Conservation (phyloP, 2,113 vertebrate species). For the Anser brachyrhynchus region DNA sequence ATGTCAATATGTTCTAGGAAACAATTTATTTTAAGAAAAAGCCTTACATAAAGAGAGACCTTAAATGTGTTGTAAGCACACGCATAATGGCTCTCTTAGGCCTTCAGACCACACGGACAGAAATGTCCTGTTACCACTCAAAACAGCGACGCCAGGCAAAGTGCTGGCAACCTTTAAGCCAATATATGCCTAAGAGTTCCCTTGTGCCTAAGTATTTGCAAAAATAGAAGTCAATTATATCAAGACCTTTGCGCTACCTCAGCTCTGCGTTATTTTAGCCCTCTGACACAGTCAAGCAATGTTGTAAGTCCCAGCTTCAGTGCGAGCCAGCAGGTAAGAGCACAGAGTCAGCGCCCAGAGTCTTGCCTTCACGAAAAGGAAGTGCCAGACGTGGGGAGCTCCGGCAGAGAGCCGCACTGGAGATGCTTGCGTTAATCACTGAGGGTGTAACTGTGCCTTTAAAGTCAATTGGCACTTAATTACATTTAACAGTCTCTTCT, state of each 20-base stretch:
- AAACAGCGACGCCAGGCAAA: neutral
- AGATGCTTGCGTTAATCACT: fast-evolving
- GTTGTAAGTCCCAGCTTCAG: neutral
- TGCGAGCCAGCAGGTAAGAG: neutral
- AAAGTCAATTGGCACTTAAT: fast-evolving
- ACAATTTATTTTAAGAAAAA: neutral
- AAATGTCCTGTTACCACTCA: neutral
- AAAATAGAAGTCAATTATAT: fast-evolving
- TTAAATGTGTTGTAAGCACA: neutral
- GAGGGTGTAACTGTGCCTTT: neutral
- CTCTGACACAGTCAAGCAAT: neutral
- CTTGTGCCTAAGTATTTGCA: neutral
- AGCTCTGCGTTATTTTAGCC: neutral
- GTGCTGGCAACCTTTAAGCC: neutral
- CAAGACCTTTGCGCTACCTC: conserved; percentile 5
- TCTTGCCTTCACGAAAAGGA: neutral
- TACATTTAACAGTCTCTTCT: neutral
- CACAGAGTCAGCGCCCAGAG: neutral
- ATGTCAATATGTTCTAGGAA: conserved; percentile 31
- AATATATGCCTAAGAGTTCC: neutral
- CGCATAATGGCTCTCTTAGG: neutral
- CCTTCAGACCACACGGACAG: neutral
- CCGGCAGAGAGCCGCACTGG: neutral
- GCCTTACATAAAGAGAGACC: neutral
- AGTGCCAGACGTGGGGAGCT: neutral